Conservation (phyloP, 2,888 invertebrate genomes). For the Euplexia lucipara region DNA sequence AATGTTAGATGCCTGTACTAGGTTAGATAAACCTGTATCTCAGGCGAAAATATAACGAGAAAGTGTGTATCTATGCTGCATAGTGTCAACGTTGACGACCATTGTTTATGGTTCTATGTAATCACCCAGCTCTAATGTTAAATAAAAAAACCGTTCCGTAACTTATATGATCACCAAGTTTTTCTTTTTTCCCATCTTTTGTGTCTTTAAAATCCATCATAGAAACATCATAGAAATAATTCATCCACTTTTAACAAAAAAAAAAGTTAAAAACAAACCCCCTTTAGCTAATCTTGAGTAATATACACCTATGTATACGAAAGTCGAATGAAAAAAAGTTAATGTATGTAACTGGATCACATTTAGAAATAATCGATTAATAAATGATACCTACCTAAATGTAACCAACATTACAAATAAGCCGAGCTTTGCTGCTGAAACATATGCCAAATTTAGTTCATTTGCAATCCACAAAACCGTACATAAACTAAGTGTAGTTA, state of each 20-base stretch:
- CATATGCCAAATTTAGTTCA: slow-evolving; percentile 61
- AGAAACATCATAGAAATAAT: slow-evolving; percentile 7
- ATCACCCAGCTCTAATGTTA: neutral
- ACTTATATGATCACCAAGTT: neutral
- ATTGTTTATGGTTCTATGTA: neutral
- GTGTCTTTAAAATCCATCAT: neutral
- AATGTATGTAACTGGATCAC: neutral
- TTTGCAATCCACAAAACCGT: slow-evolving; percentile 60
- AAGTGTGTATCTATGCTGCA: too few species aligned
- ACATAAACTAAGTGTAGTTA: slow-evolving; percentile 58
- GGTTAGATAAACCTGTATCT: too few species aligned
- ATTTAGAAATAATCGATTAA: neutral
- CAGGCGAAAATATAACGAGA: too few species aligned
- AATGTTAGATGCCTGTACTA: too few species aligned
- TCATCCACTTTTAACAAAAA: neutral
- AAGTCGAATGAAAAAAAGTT: neutral
- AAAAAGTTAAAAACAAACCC: neutral
- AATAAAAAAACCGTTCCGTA: neutral
- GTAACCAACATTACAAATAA: slow-evolving; percentile 39
- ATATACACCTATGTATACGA: slow-evolving; percentile 8
- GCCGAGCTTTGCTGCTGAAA: slow-evolving; percentile 41
- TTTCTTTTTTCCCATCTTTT: neutral
- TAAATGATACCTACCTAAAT: slow-evolving; percentile 18
- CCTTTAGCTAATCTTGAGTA: slow-evolving; percentile 11
- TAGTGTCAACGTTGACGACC: too few species aligned